A percentile compares a stretch with the other conserved stretches of the same genome.
Evolutionary conservation across 2,797 vertebrate genomes (phyloP).

Genomic region (Anas acuta): DNA sequence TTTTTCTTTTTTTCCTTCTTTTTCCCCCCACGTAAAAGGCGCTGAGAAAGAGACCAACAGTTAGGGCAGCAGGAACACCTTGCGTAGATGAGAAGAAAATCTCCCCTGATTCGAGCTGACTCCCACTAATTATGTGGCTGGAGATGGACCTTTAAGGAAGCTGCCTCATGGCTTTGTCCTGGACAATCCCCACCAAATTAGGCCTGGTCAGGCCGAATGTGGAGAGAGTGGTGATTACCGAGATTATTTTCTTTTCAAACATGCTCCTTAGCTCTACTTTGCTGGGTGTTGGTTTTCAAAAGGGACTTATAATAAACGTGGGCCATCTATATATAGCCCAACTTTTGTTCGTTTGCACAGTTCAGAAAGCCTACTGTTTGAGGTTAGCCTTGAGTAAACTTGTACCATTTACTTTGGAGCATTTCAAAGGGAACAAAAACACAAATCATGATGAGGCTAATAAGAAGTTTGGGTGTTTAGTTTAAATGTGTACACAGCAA

Average conservation of each 20-base stretch:
- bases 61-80: not conserved
- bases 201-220: not conserved
- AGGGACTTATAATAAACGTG: slow-evolving; percentile 55
- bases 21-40: not conserved
- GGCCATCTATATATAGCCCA: slow-evolving; percentile 50
- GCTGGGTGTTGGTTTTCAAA: slow-evolving; percentile 70
- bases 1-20: not conserved
- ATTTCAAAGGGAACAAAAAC: slow-evolving; percentile 78
- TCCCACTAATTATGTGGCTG: not conserved
- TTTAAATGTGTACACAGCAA: slow-evolving; percentile 80
- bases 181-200: slow-evolving; percentile 25
- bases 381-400: slow-evolving; percentile 81
- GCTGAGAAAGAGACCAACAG: not conserved
- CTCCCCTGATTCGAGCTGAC: not conserved
- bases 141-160: not conserved
- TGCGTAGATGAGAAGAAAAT: not conserved
- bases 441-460: slow-evolving; percentile 76
- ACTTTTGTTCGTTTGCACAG: slow-evolving; percentile 45
- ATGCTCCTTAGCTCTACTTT: slow-evolving; percentile 47
- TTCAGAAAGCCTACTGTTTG: slow-evolving; percentile 76
- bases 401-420: slow-evolving; percentile 76
- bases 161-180: not conserved
- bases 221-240: slow-evolving; percentile 22
- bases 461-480: slow-evolving; percentile 79
- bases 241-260: slow-evolving; percentile 57